Base-by-base conservation (phyloP, 2,888 invertebrate genomes). In the Drosophila subsilvestris region DNA sequence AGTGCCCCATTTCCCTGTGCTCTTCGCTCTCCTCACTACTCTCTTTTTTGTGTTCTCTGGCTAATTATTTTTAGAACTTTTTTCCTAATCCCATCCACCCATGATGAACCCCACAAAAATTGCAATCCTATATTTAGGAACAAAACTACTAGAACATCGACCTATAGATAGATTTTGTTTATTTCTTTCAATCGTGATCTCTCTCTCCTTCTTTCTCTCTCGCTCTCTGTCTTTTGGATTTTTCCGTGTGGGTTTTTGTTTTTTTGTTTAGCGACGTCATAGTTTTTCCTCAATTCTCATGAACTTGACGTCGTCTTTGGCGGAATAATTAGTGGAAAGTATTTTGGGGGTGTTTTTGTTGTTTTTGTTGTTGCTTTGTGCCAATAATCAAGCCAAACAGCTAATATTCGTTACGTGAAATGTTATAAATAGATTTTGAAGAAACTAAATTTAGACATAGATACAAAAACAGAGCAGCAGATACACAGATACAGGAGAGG, bases 321-420 rank as follows among this genome's bases (percentile, higher is more conserved):
- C 37, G 37, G 49, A 75, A 69, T 85, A 71, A 85, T 76, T 81
- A 82, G 58, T 62, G 76, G 73, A 79, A 74, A 74, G 25, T 61
- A 68, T 70, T 74, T 74, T 42, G 12, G 48, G 54, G 37, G 7
- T 6, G 7, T 14, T 37, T 14, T 57, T 71, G 63, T 78, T 87
- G 82, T 87, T 86, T 27, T 27, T 27, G 27, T 27, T 27, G 27
- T 22, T 22, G 22, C 22, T 22, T 22, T 32, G 32, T 32, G 32
- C 32, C 83, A 81, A 50, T 86, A 80, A 78, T 88, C 77, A 79
- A 71, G 32, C 67, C 54, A 29, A 74, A 65, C 37, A 73, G 72
- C 78, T 73, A 86, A 88, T 83, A 80, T 67, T 78, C 71, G 82
- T 83, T 83, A 80, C 83, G 83, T 86, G 79, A 72, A 88, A 63